Conservation (phyloP, 1,140 invertebrate species). For the Aphidius gifuensis region DNA sequence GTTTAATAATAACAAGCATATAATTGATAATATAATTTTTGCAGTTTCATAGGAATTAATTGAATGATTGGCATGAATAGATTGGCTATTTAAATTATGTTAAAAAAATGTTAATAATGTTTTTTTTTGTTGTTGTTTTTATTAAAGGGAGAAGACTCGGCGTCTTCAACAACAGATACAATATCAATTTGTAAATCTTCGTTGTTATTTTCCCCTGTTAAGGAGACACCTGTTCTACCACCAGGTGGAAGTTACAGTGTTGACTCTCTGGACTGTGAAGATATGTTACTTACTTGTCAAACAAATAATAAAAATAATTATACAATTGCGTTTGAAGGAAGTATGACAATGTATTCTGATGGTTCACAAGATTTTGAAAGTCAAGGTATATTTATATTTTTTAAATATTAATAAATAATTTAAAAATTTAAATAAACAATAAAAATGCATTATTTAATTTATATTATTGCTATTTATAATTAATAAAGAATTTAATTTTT, state of each 20-base stretch:
- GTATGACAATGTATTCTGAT: constrained; percentile 79
- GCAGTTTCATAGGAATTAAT: too few relatives aligned
- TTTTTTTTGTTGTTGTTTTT: constrained; percentile 15
- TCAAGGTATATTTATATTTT: constrained; percentile 58
- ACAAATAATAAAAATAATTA: constrained; percentile 88
- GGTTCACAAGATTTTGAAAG: constrained; percentile 72
- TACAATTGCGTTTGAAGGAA: constrained; percentile 90
- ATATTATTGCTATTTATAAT: neutral
- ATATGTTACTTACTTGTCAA: constrained; percentile 84
- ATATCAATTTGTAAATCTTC: constrained; percentile 89
- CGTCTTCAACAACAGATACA: constrained; percentile 69
- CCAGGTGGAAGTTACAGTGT: constrained; percentile 76
- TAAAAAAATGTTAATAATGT: neutral
- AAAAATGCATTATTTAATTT: neutral
- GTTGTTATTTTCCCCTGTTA: constrained; percentile 85
- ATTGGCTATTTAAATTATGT: neutral
- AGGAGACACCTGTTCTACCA: constrained; percentile 69
- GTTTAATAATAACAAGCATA: too few relatives aligned
- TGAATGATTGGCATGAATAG: too few relatives aligned
- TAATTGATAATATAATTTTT: too few relatives aligned
- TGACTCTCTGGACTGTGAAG: constrained; percentile 86
- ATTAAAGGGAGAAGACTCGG: constrained; percentile 67
- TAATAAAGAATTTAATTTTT: too few relatives aligned
- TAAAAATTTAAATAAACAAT: neutral
- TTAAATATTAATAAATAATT: neutral